Conservation (phyloP, 2,888 invertebrate species). For the Phasia obesa region DNA sequence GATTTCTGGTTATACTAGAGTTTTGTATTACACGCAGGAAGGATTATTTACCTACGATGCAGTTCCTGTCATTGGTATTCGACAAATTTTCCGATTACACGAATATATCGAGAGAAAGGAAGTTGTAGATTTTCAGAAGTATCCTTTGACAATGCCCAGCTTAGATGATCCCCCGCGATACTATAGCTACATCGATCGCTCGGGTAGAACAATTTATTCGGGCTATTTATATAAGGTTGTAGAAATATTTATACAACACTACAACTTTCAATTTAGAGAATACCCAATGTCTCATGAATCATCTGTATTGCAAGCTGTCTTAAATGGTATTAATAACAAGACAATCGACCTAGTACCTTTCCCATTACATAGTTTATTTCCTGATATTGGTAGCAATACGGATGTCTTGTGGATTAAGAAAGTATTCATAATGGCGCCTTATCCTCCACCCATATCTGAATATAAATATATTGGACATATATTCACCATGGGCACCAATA, state of each 20-base stretch:
- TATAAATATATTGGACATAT: conserved; percentile 7
- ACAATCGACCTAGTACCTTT: background rate
- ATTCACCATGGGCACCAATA: background rate
- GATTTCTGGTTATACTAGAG: background rate
- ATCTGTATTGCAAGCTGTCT: background rate
- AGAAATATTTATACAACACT: conserved; percentile 13
- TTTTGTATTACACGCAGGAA: background rate
- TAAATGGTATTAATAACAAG: background rate
- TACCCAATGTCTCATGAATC: background rate
- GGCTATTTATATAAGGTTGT: conserved; percentile 36
- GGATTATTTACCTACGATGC: background rate
- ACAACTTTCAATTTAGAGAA: conserved; percentile 14
- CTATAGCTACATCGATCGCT: too few species aligned
- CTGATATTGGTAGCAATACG: background rate
- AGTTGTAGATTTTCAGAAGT: background rate
- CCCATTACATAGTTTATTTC: background rate
- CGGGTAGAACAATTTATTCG: background rate
- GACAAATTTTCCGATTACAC: background rate
- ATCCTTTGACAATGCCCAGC: too few species aligned
- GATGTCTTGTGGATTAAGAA: background rate
- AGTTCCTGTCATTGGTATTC: background rate
- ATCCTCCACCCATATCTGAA: conserved; percentile 23
- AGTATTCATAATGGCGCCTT: conserved; percentile 15
- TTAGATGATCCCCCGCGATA: too few species aligned
- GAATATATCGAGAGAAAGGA: background rate